phyloP scores from a whole-genome alignment of 2,113 vertebrate genomes.

The Notarius lentiginosus region DNA sequence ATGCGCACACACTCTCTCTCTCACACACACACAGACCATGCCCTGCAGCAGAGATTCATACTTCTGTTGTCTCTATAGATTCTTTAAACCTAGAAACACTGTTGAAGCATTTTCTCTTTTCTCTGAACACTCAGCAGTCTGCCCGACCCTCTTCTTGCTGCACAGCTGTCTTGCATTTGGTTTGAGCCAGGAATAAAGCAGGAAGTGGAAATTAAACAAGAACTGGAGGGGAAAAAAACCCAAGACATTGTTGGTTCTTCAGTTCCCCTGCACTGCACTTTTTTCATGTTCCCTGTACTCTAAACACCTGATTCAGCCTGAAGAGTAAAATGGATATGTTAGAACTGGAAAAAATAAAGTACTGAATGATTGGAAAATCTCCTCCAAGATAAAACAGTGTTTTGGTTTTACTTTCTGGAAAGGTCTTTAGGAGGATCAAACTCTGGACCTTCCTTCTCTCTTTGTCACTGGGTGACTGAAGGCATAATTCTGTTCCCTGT shows the following conservation, averaged over 20 bases:
- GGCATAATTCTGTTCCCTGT: conserved; percentile 13
- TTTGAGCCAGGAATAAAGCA: conserved; percentile 81
- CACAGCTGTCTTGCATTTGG: conserved; percentile 82
- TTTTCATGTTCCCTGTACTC: background rate
- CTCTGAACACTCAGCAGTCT: conserved; percentile 8
- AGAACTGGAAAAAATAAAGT: background rate
- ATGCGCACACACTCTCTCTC: conserved; percentile 16
- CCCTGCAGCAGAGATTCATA: conserved; percentile 24
- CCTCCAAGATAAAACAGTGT: background rate
- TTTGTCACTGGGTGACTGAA: background rate
- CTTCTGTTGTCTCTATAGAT: conserved; percentile 14
- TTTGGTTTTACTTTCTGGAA: conserved; percentile 1
- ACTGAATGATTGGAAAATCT: background rate
- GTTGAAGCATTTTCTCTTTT: conserved; percentile 60
- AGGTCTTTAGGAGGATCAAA: background rate
- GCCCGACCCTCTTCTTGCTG: conserved; percentile 59
- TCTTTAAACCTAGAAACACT: conserved; percentile 51
- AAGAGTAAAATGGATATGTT: background rate
- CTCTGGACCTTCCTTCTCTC: background rate
- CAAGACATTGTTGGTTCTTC: conserved; percentile 29
- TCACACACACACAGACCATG: conserved; percentile 4
- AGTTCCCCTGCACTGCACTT: background rate
- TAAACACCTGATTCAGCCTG: background rate
- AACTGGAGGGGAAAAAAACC: conserved; percentile 2
- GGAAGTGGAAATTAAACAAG: conserved; percentile 80